These are phyloP conservation scores for Drosophila murphyi DNA, from an alignment of 1,140 invertebrate species.

Conservation along the genomic window DNA sequence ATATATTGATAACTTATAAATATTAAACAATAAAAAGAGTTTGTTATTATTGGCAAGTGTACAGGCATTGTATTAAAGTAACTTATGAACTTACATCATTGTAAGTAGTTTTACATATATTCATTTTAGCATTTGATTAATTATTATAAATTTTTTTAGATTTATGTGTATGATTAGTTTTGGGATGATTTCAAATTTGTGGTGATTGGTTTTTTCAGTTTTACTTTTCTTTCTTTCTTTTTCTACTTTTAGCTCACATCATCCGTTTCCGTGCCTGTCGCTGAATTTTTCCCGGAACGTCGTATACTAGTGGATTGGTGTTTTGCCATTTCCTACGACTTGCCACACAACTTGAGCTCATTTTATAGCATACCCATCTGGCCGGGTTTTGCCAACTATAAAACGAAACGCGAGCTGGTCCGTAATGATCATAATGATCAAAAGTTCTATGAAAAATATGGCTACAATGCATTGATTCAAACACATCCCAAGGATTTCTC, in stretches of 20 bases:
- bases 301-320: constrained; percentile 76
- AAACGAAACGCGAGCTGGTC: constrained; percentile 50
- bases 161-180: too few species aligned
- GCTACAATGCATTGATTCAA: constrained; percentile 34
- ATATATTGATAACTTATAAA: too few species aligned
- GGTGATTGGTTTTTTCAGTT: too few species aligned
- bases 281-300: constrained; percentile 70
- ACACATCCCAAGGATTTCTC: constrained; percentile 73
- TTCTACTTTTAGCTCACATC: constrained; percentile 34
- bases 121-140: too few species aligned
- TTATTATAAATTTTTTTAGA: too few species aligned
- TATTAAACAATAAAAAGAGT: too few species aligned
- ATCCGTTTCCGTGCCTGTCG: constrained; percentile 68
- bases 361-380: constrained; percentile 82
- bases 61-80: too few species aligned
- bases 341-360: constrained; percentile 54
- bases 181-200: too few species aligned
- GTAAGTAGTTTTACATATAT: too few species aligned
- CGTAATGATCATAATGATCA: constrained; percentile 34
- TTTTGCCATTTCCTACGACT: constrained; percentile 69
- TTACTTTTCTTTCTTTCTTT: too few species aligned
- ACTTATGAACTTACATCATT: too few species aligned
- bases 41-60: too few species aligned
- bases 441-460: constrained; percentile 60
- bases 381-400: constrained; percentile 70